phyloP scores from a whole-genome alignment of 2,888 invertebrate genomes.

The Cordylochernes scorpioides region DNA sequence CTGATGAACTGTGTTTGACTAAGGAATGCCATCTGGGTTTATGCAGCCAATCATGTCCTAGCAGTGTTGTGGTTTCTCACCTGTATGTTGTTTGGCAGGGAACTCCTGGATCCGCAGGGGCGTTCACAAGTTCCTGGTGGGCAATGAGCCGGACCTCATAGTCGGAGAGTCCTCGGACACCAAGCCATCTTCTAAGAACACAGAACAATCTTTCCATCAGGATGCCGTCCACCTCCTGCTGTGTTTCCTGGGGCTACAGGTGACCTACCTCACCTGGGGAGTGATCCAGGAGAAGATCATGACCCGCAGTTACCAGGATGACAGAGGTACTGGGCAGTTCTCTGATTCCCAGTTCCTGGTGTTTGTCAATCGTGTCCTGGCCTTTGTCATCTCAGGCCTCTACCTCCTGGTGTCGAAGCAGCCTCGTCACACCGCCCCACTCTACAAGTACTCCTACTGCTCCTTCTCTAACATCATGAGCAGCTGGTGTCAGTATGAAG shows the following conservation, averaged over 20 bases:
- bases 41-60: too few species aligned
- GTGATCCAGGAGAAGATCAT: conserved; percentile 91
- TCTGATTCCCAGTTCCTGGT: conserved; percentile 88
- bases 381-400: conserved; percentile 40
- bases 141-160: too few species aligned
- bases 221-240: conserved; percentile 36
- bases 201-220: conserved; percentile 18
- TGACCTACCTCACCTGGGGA: conserved; percentile 81
- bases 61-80: too few species aligned
- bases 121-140: too few species aligned
- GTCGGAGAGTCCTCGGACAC: too few species aligned
- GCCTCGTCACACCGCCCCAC: conserved; percentile 47
- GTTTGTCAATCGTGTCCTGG: conserved; percentile 71
- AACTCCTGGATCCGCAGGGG: too few species aligned
- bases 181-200: conserved; percentile 1
- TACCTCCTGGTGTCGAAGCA: conserved; percentile 33
- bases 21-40: too few species aligned
- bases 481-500: conserved; percentile 99
- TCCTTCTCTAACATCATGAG: conserved; percentile 91
- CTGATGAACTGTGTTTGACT: too few species aligned
- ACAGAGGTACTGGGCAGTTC: conserved; percentile 29
- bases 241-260: conserved; percentile 66
- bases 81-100: too few species aligned
- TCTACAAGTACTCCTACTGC: conserved; percentile 82
- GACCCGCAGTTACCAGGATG: conserved; percentile 32